Conservation (phyloP, 1,140 invertebrate species). For the Drosophila nikananu region DNA sequence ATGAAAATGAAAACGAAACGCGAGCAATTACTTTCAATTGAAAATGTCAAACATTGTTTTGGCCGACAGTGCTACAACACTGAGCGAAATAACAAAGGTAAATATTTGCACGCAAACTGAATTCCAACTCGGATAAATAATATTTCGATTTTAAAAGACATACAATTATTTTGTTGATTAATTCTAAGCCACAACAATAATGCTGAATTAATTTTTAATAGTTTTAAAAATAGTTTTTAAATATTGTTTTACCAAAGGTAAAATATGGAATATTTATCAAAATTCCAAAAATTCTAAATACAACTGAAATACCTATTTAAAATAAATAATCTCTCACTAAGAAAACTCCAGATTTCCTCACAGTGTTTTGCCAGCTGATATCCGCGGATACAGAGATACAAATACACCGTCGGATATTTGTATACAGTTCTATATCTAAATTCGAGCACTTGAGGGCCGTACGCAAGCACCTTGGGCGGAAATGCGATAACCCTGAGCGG, state of each 20-base stretch:
- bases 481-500: slow-evolving; percentile 80
- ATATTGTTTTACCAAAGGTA: no score
- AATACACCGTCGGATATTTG: slow-evolving; percentile 26
- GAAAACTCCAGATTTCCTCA: neutral
- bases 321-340: neutral
- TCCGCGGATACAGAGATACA: slow-evolving; percentile 14
- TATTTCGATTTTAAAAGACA: neutral
- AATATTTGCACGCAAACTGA: neutral
- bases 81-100: neutral
- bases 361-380: slow-evolving; percentile 22
- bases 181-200: no score
- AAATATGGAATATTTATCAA: no score
- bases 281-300: no score
- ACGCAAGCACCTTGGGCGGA: slow-evolving; percentile 72
- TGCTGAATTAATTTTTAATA: no score
- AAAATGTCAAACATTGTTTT: slow-evolving; percentile 78
- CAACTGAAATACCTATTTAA: neutral
- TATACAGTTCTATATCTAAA: slow-evolving; percentile 48
- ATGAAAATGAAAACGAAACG: slow-evolving; percentile 69
- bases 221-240: no score
- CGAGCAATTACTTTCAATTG: slow-evolving; percentile 84
- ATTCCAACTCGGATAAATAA: neutral
- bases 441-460: slow-evolving; percentile 64
- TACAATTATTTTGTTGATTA: no score
- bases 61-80: neutral